A percentile compares a stretch with the other conserved stretches of the same genome.
Evolutionary conservation across 2,797 vertebrate species (phyloP).

Genomic region (Enteromius unitaeniatus): DNA sequence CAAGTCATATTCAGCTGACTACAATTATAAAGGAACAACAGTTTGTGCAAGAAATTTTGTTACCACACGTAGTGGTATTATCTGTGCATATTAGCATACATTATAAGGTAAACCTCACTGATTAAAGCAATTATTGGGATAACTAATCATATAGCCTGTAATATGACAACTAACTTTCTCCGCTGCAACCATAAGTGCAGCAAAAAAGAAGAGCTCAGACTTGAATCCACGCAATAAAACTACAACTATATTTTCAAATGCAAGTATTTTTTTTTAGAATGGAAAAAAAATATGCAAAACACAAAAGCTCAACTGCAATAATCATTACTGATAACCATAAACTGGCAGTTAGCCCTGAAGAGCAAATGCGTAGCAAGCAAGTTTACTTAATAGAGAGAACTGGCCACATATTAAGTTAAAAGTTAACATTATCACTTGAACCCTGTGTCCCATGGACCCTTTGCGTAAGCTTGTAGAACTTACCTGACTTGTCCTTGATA

Average conservation of each 20-base stretch:
- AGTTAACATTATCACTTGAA: not conserved
- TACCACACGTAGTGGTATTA: not conserved
- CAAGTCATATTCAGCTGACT: not conserved
- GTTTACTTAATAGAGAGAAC: not conserved
- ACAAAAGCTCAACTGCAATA: not conserved
- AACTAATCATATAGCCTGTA: conserved; percentile 59
- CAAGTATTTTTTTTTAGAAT: not conserved
- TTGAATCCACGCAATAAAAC: not conserved
- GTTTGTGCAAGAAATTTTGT: not conserved
- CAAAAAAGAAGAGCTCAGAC: conserved; percentile 32
- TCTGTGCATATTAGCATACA: not conserved
- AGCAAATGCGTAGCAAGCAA: not conserved
- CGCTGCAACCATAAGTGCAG: conserved; percentile 65
- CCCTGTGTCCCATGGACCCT: not conserved
- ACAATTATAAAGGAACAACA: not conserved
- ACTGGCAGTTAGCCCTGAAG: not conserved
- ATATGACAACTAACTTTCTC: conserved; percentile 65
- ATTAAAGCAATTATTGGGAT: conserved; percentile 20
- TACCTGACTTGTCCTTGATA: conserved; percentile 84
- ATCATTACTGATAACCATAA: not conserved
- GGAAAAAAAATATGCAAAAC: not conserved
- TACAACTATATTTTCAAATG: not conserved
- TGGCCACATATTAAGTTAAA: not conserved
- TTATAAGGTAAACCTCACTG: not conserved
- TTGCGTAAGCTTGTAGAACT: conserved; percentile 38